Evolutionary conservation across 2,113 vertebrate species (phyloP), one percentile per base, ranked within the genome.

Genomic region (Nothobranchius furzeri): DNA sequence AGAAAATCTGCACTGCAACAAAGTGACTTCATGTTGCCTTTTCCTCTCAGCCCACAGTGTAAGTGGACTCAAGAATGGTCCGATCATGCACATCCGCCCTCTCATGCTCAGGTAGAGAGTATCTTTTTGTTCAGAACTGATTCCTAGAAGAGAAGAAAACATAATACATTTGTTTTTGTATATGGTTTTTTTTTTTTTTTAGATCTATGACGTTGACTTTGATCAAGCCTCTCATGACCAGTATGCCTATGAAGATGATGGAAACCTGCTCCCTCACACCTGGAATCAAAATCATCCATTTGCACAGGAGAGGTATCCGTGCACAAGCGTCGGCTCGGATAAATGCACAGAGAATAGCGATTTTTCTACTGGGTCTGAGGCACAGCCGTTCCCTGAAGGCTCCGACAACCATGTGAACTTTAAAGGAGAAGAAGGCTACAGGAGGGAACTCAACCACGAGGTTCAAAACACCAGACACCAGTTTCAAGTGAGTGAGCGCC

Each of bases 41-140:
- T 85, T 11, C 79, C 77, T 35, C 51, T 78, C 85, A 98, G 96
- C 75, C 82, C 75, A 13, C 90, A 64, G 65, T 89, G 88, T 42
- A 68, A 76, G 54, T 93, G 93, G 91, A 87, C 90, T 9, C 85
- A 63, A 49, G 90, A 92, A 43, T 96, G 95, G 95, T 90, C 89
- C 0, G 78, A 91, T 68, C 90, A 82, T 62, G 89, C 82, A 0
- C 57, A 87, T 75, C 85, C 90, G 47, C 69, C 73, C 63, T 87
- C 93, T 64, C 70, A 84, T 78, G 84, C 90, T 81, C 92, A 88
- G 72, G 93, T 94, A 85, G 87, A 88, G 60, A 58, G 46, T 60
- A 73, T 9, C 0, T 60, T 56, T 76, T 5, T 49, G 47, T 66
- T 75, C 9, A 13, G 53, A 30, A 30, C 30, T 30, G 30, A 30